Conservation (phyloP, 2,888 invertebrate species). For the Drosophila barbarae region DNA sequence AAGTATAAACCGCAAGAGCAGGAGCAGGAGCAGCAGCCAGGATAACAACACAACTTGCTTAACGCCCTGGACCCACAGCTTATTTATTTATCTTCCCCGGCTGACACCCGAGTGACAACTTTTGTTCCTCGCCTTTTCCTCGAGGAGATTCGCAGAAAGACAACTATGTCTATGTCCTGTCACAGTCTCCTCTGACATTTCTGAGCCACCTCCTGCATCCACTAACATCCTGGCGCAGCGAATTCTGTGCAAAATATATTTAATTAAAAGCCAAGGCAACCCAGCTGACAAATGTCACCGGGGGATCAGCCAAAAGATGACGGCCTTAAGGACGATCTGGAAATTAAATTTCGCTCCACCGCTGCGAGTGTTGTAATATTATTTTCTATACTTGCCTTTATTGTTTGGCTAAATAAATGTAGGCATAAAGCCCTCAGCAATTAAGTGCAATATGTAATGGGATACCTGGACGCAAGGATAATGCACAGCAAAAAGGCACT, state of each 20-base stretch:
- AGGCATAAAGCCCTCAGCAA: neutral
- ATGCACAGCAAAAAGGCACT: neutral
- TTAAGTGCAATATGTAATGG: slow-evolving; percentile 1
- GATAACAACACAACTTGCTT: slow-evolving; percentile 53
- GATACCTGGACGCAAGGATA: slow-evolving; percentile 1
- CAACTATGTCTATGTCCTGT: slow-evolving; percentile 37
- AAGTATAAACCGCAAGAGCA: slow-evolving; percentile 26
- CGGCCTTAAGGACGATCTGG: slow-evolving; percentile 4
- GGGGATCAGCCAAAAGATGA: slow-evolving; percentile 19
- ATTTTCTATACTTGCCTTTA: too few species aligned
- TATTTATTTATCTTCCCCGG: slow-evolving; percentile 66
- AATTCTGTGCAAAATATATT: slow-evolving; percentile 23
- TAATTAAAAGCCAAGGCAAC: slow-evolving; percentile 32
- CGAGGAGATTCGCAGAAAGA: neutral
- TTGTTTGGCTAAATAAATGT: neutral
- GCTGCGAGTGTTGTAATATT: too few species aligned
- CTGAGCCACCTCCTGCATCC: slow-evolving; percentile 15
- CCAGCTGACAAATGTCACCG: slow-evolving; percentile 7
- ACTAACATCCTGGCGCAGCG: neutral
- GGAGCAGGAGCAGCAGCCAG: slow-evolving; percentile 30
- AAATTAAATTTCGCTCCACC: neutral
- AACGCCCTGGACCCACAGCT: slow-evolving; percentile 48
- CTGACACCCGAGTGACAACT: slow-evolving; percentile 68
- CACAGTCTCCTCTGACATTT: slow-evolving; percentile 22
- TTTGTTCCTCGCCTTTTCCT: slow-evolving; percentile 19